phyloP scores from a whole-genome alignment of 1,140 invertebrate species.

The Drosophila ambigua region DNA sequence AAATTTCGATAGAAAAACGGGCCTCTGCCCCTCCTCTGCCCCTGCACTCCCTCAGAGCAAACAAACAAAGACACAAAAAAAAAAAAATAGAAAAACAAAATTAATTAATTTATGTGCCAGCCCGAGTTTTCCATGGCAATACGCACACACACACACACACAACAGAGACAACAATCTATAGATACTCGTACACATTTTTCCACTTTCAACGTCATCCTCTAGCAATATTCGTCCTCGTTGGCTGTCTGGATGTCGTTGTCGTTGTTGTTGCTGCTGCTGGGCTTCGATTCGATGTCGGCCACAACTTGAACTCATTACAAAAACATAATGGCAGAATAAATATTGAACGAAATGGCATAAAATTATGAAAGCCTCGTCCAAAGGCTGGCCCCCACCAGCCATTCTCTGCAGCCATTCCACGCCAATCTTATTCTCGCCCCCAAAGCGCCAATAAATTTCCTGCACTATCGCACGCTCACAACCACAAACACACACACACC shows the following conservation, averaged over 20 bases:
- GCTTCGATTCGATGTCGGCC: constrained; percentile 42
- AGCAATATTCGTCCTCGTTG: constrained; percentile 53
- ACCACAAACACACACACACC: constrained; percentile 29
- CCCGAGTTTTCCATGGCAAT: constrained; percentile 77
- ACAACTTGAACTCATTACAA: constrained; percentile 71
- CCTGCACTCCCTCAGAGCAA: constrained; percentile 1
- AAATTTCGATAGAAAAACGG: constrained; percentile 41
- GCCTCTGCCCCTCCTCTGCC: neutral
- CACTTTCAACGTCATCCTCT: constrained; percentile 75
- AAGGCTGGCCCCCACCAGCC: neutral
- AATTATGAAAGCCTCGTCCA: constrained; percentile 74
- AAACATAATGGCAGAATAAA: constrained; percentile 82
- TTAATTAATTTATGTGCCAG: constrained; percentile 79
- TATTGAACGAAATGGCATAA: constrained; percentile 82
- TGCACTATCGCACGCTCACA: constrained; percentile 73
- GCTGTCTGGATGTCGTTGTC: neutral
- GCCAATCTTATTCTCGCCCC: constrained; percentile 31
- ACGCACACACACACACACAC: constrained; percentile 28
- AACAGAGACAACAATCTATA: constrained; percentile 55
- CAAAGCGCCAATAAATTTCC: constrained; percentile 78
- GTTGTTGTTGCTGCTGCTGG: constrained; percentile 31
- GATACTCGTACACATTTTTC: constrained; percentile 66
- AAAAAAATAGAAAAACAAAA: constrained; percentile 68
- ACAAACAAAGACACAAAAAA: constrained; percentile 47
- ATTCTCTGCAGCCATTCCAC: neutral